phyloP scores from a whole-genome alignment of 2,888 invertebrate species.

The Gandaritis pyraliata region DNA sequence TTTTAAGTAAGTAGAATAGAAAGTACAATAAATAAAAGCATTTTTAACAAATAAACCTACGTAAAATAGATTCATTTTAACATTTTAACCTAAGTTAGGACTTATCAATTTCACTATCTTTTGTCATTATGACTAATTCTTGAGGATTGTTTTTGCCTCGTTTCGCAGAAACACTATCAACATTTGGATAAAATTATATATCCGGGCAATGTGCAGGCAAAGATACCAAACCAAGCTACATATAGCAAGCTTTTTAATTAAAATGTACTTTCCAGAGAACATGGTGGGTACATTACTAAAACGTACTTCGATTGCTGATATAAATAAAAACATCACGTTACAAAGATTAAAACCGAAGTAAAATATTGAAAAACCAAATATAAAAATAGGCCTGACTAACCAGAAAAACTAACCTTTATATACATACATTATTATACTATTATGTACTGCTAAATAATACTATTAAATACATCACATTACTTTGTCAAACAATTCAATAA shows the following conservation, averaged over 20 bases:
- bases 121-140: background rate
- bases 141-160: background rate
- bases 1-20: conserved; percentile 21
- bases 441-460: conserved; percentile 1
- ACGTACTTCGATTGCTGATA: too few relatives aligned
- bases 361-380: background rate
- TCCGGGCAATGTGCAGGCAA: background rate
- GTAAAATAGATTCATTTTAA: conserved; percentile 7
- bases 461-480: conserved; percentile 18
- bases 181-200: background rate
- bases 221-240: background rate
- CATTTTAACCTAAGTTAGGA: too few relatives aligned
- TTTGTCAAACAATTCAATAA: conserved; percentile 6
- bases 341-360: too few relatives aligned
- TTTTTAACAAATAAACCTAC: conserved; percentile 13
- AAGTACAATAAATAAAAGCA: conserved; percentile 31
- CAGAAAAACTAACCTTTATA: too few relatives aligned
- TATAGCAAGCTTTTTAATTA: too few relatives aligned
- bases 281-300: too few relatives aligned
- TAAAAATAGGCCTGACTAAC: background rate
- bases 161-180: background rate
- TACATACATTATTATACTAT: background rate
- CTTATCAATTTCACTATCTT: background rate
- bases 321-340: too few relatives aligned
- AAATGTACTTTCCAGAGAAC: too few relatives aligned